These are phyloP conservation scores for Zosterops lateralis DNA, from an alignment of 2,113 vertebrate species.

Conservation along the genomic window DNA sequence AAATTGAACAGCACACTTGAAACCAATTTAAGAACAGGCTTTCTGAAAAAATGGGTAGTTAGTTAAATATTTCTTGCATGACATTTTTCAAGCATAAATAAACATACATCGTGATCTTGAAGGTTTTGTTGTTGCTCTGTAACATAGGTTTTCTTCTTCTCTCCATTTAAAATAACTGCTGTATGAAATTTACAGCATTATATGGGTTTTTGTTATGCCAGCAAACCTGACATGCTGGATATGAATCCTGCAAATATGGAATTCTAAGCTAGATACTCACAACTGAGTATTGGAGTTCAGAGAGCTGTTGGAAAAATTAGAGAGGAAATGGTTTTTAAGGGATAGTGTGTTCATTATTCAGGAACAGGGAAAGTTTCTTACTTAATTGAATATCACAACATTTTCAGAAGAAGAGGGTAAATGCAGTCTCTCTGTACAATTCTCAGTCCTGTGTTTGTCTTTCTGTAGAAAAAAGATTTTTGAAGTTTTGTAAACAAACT, in stretches of 20 bases:
- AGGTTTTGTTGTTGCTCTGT: background rate
- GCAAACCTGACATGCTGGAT: background rate
- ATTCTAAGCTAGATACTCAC: background rate
- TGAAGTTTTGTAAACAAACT: conserved; percentile 24
- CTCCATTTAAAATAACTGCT: background rate
- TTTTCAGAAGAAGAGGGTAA: background rate
- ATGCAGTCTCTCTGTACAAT: background rate
- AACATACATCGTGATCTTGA: background rate
- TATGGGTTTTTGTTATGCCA: background rate
- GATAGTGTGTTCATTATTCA: background rate
- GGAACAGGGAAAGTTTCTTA: background rate
- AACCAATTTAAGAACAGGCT: background rate
- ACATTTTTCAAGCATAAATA: background rate
- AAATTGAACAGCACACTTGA: background rate
- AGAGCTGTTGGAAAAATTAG: background rate
- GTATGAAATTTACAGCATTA: background rate
- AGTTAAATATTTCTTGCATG: background rate
- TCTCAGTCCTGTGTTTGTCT: background rate
- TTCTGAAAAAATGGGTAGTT: background rate
- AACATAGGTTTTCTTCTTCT: background rate
- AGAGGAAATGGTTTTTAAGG: background rate
- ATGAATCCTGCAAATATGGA: background rate
- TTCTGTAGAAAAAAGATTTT: background rate
- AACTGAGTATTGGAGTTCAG: background rate
- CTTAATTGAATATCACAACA: background rate